Base-by-base conservation (phyloP, 2,888 invertebrate genomes). In the Exocentrus adspersus region DNA sequence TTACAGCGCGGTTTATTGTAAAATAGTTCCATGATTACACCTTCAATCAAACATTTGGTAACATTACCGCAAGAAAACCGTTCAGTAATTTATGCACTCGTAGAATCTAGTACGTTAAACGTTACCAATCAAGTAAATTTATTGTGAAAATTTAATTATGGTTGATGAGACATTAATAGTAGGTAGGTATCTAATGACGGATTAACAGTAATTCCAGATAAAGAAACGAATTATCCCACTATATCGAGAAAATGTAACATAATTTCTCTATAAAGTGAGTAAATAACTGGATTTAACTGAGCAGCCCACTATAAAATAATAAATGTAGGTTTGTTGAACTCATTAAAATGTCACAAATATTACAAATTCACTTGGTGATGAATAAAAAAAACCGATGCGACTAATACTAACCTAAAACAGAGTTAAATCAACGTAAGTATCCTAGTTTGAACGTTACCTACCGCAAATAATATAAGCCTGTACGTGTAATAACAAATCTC, bases 141-240 rank as follows among this genome's bases (percentile, higher is more conserved):
- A 48, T 48, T 24, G 28, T 28, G 28, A 6, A 48, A 48, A 48
- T 48, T 28, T 48, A 28, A 48, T 48, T 28, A 48, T 48, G 24
- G 24, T 48, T 48, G 48, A 48, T 28, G 17, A 12, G 37, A 37
- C 37, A 14, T 12, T 30, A 48, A 30, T 30, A 16, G 16, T 28
- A 14, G 2, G 14, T 24, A n/a, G n/a, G n/a, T n/a, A n/a, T n/a
- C n/a, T n/a, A 48, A 48, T 14, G 48, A 7, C 10, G 9, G 9
- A 12, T 30, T 9, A 48, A 48, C 48, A 48, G 48, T 48, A 48
- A 48, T 12, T 24, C n/a, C 16, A 4, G 24, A 28, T 48, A 28
- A 48, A 28, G 48, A 48, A 48, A 9, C 14, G 7, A 28, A 24
- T 14, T 48, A 48, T 1, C 9, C 7, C 2, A 9, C 48, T 12